Percentiles rank a stretch among this genome's conserved stretches.
These are phyloP conservation scores for Fundulus diaphanus DNA, from an alignment of 2,797 vertebrate species.

Conservation along the genomic window DNA sequence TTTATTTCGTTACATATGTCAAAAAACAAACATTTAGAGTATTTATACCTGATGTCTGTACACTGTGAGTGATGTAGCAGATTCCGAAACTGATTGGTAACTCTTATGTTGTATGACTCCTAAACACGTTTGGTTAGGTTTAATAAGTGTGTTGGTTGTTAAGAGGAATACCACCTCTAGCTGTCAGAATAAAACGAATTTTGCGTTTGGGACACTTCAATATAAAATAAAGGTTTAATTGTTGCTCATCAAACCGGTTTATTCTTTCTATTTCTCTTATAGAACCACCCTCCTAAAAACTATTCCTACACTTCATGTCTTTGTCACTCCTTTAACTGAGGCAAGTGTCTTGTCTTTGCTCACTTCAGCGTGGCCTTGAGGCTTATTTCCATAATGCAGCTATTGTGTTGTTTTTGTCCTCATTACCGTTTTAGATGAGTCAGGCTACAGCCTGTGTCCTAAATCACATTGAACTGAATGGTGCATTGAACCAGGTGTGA, in stretches of 20 bases:
- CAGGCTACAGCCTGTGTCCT: neutral
- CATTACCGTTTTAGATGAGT: conserved; percentile 1
- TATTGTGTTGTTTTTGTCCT: neutral
- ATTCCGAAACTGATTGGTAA: neutral
- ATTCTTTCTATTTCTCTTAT: neutral
- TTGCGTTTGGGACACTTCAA: neutral
- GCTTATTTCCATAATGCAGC: neutral
- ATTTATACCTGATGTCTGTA: too few relatives aligned
- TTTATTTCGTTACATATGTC: too few relatives aligned
- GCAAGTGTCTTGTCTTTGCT: neutral
- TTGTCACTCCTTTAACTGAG: conserved; percentile 7
- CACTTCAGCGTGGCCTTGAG: conserved; percentile 17
- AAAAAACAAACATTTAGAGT: too few relatives aligned
- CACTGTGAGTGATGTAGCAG: too few relatives aligned
- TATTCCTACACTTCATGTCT: neutral
- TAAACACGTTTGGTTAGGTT: neutral
- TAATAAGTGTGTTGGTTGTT: neutral
- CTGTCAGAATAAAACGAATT: neutral
- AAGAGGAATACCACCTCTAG: neutral
- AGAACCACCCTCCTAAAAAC: neutral
- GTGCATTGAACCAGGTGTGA: neutral
- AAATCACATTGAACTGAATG: conserved; percentile 1
- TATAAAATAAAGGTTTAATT: neutral
- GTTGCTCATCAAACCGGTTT: neutral
- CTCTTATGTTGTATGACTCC: neutral